phyloP scores from a whole-genome alignment of 2,113 vertebrate species.

The Gallinago jamesoni region DNA sequence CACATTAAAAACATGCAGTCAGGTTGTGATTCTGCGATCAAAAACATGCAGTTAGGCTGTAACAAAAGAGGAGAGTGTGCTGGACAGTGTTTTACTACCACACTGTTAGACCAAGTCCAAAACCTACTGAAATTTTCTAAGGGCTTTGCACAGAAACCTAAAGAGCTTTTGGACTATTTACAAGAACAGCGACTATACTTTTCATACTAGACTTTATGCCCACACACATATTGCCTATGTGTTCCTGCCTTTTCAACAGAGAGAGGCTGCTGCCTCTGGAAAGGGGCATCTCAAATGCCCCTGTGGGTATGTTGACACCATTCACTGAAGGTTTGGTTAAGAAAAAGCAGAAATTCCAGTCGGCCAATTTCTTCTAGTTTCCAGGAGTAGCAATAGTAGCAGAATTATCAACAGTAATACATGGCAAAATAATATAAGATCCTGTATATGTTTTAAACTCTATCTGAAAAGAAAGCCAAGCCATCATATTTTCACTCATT shows the following conservation, averaged over 20 bases:
- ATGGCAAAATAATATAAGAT: not conserved
- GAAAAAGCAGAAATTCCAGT: too few relatives aligned
- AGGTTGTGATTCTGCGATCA: not conserved
- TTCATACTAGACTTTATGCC: not conserved
- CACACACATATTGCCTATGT: not conserved
- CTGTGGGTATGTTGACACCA: too few relatives aligned
- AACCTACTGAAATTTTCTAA: not conserved
- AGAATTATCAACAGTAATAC: not conserved
- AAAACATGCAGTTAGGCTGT: not conserved
- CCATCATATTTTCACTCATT: not conserved
- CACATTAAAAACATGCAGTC: not conserved
- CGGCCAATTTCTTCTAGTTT: not conserved
- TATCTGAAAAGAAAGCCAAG: not conserved
- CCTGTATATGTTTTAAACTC: not conserved
- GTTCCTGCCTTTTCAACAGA: not conserved
- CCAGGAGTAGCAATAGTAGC: not conserved
- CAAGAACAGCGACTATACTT: not conserved
- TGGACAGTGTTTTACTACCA: not conserved
- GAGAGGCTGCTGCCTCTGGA: not conserved
- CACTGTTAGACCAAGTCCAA: not conserved
- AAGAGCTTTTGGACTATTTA: not conserved
- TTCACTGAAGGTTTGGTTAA: not conserved
- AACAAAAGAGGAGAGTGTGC: not conserved
- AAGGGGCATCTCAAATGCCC: not conserved
- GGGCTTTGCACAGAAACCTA: not conserved